These are phyloP conservation scores for Brenthis hecate DNA, from an alignment of 2,888 invertebrate species.

Conservation along the genomic window DNA sequence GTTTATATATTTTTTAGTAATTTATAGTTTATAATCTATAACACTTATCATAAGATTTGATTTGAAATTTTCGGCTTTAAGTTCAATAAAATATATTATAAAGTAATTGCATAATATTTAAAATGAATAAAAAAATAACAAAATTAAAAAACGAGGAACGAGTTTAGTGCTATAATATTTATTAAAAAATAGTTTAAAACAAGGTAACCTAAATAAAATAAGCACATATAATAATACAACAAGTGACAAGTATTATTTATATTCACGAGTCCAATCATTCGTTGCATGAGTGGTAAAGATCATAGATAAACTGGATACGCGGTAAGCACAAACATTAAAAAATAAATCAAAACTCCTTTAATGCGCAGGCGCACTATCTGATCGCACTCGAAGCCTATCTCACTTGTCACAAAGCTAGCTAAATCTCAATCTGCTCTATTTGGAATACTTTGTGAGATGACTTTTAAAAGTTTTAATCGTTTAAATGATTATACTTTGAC, in stretches of 20 bases:
- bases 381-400: slow-evolving; percentile 22
- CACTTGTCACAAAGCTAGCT: slow-evolving; percentile 10
- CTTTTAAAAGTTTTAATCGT: slow-evolving; percentile 16
- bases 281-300: slow-evolving; percentile 49
- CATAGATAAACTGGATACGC: slow-evolving; percentile 37
- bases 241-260: slow-evolving; percentile 36
- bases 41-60: too few species aligned
- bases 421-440: slow-evolving; percentile 19
- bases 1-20: too few species aligned
- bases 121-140: too few species aligned
- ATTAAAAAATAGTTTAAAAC: background rate
- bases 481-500: background rate
- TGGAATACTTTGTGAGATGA: slow-evolving; percentile 17
- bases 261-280: slow-evolving; percentile 48
- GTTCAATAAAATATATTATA: too few species aligned
- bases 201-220: background rate
- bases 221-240: slow-evolving; percentile 29
- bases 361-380: slow-evolving; percentile 19
- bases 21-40: too few species aligned
- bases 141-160: too few species aligned
- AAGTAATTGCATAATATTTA: too few species aligned
- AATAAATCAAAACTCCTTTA: slow-evolving; percentile 26
- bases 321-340: slow-evolving; percentile 35
- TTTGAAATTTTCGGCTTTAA: too few species aligned
- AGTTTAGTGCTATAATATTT: too few species aligned